A percentile compares a stretch with the other conserved stretches of the same genome.
These are phyloP conservation scores for Smutsia temminckii DNA, from an alignment of 2,797 vertebrate genomes.

Conservation along the genomic window DNA sequence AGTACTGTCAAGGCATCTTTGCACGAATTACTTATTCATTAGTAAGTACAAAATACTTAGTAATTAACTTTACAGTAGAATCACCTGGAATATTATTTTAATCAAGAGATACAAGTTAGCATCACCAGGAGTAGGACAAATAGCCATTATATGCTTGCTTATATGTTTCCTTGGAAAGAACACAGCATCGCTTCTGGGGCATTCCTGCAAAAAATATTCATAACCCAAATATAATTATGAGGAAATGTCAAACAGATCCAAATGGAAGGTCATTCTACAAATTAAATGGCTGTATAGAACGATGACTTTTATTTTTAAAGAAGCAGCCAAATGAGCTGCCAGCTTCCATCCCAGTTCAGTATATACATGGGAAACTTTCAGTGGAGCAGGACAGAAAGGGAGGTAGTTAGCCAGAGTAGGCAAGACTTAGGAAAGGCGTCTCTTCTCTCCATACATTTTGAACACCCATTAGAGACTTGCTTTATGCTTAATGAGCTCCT, in stretches of 20 bases:
- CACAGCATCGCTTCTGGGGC: neutral
- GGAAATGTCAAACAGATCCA: neutral
- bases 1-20: neutral
- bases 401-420: neutral
- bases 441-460: neutral
- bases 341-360: neutral
- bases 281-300: neutral
- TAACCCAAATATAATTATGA: neutral
- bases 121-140: neutral
- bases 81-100: constrained; percentile 13
- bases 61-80: constrained; percentile 22
- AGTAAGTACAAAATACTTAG: neutral
- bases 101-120: neutral
- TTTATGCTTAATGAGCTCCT: neutral
- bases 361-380: neutral
- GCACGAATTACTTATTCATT: constrained; percentile 4
- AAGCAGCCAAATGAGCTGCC: neutral
- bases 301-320: neutral
- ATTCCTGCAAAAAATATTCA: neutral
- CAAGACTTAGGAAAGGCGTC: neutral
- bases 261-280: neutral
- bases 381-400: neutral
- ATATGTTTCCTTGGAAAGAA: neutral
- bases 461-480: neutral
- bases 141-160: neutral